These are phyloP conservation scores for Caenorhabditis angaria DNA, from an alignment of 2,888 invertebrate genomes.

Conservation along the genomic window DNA sequence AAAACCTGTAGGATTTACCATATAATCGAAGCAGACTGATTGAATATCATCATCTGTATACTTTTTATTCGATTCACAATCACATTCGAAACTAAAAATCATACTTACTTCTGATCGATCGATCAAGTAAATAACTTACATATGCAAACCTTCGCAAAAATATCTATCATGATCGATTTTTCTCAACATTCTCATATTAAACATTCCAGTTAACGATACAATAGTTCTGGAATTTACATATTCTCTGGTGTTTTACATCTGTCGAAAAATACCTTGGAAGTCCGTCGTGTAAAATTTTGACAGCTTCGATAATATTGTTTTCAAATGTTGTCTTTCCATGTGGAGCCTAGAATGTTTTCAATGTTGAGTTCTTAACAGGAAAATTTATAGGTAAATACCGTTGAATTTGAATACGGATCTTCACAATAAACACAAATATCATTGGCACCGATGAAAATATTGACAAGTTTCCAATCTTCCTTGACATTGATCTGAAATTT, in stretches of 20 bases:
- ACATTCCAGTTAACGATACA: conserved; percentile 56
- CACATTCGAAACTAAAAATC: conserved; percentile 47
- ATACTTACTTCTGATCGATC: background rate
- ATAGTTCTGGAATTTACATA: conserved; percentile 41
- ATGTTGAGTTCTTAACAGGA: background rate
- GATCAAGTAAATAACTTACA: conserved; percentile 18
- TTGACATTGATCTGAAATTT: conserved; percentile 47
- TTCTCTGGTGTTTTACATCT: background rate
- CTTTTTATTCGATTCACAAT: conserved; percentile 49
- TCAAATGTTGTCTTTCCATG: conserved; percentile 42
- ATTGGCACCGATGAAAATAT: conserved; percentile 65
- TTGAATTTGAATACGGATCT: conserved; percentile 37
- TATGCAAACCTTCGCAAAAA: conserved; percentile 55
- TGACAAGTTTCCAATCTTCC: conserved; percentile 65
- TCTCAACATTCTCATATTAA: conserved; percentile 56
- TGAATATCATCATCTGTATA: conserved; percentile 52
- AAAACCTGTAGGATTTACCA: conserved; percentile 27
- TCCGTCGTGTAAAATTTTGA: conserved; percentile 52
- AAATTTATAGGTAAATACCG: conserved; percentile 12
- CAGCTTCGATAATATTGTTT: conserved; percentile 45
- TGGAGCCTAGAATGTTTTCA: conserved; percentile 14
- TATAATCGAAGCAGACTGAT: conserved; percentile 48
- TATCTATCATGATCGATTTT: conserved; percentile 44
- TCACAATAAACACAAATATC: conserved; percentile 62
- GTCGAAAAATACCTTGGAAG: conserved; percentile 38